Evolutionary conservation across 2,113 vertebrate genomes (phyloP).

Genomic region (Ceyx melanurus): DNA sequence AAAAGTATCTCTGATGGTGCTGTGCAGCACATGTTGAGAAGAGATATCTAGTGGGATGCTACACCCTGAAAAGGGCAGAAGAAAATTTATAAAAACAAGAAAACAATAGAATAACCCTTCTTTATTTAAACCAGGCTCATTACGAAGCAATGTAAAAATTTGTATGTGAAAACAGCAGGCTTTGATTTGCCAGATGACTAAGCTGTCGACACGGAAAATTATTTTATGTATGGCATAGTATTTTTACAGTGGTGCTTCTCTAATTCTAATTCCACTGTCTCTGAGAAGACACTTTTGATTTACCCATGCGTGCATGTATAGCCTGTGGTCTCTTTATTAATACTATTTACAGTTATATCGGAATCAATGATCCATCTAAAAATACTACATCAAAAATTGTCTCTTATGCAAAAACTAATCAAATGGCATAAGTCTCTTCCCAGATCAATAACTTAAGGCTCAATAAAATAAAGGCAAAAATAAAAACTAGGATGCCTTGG

Average conservation of each 20-base stretch:
- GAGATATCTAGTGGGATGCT: not conserved
- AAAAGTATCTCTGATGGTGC: not conserved
- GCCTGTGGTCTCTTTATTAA: not conserved
- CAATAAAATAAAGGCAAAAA: not conserved
- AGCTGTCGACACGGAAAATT: not conserved
- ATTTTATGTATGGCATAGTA: not conserved
- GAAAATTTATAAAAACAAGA: accelerated
- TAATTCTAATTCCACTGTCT: not conserved
- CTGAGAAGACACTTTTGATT: not conserved
- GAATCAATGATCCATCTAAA: not conserved
- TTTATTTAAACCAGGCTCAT: not conserved
- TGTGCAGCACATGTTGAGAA: not conserved
- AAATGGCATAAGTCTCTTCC: not conserved
- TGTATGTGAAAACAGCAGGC: not conserved
- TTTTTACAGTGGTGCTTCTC: not conserved
- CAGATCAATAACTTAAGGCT: not conserved
- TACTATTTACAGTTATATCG: not conserved
- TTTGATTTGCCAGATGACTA: not conserved
- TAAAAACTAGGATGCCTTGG: not conserved
- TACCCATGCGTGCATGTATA: accelerated
- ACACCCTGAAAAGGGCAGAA: not conserved
- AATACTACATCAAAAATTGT: not conserved
- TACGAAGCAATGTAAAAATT: not conserved
- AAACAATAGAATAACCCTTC: not conserved
- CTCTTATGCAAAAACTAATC: not conserved